A percentile compares a stretch with the other conserved stretches of the same genome.
Conservation (phyloP, 2,113 vertebrate genomes). For the Tragelaphus scriptus region DNA sequence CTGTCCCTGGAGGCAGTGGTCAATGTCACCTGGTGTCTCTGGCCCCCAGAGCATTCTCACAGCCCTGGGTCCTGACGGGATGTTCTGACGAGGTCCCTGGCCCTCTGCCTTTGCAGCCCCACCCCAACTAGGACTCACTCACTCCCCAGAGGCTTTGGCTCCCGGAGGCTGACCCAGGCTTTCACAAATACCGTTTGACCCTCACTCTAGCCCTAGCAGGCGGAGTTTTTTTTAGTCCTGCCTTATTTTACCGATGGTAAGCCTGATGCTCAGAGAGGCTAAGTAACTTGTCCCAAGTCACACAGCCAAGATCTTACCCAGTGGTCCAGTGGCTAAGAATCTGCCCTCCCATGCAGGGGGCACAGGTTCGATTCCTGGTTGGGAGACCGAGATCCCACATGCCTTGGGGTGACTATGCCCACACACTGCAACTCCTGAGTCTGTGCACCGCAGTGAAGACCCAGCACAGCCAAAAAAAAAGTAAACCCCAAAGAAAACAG, state of each 20-base stretch:
- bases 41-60: background rate
- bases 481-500: background rate
- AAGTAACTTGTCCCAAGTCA: background rate
- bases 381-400: background rate
- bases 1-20: background rate
- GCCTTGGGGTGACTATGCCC: background rate
- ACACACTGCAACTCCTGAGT: background rate
- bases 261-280: background rate
- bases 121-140: background rate
- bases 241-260: background rate
- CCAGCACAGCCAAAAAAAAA: background rate
- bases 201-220: background rate
- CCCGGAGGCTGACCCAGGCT: background rate
- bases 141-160: background rate
- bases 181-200: background rate
- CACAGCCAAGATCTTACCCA: background rate
- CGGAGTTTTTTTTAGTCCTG: background rate
- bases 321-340: background rate
- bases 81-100: background rate
- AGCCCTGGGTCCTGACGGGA: too few relatives aligned
- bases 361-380: background rate
- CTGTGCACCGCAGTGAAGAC: background rate
- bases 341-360: background rate
- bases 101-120: background rate
- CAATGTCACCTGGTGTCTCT: too few relatives aligned